Percentiles rank a stretch among this genome's conserved stretches.
Conservation (phyloP, 2,888 invertebrate species). For the Yponomeuta cagnagella region DNA sequence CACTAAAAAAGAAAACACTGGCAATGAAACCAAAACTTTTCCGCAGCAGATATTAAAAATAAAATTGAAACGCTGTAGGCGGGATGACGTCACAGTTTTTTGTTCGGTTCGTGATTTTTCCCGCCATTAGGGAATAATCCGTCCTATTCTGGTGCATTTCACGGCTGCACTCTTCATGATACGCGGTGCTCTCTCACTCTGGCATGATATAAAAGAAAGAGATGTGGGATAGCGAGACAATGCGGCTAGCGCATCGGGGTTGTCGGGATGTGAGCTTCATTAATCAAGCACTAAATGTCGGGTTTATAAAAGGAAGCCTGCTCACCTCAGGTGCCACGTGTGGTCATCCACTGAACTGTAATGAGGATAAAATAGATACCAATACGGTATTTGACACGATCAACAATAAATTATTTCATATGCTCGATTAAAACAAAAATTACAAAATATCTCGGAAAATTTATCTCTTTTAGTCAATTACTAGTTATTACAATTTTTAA, state of each 20-base stretch:
- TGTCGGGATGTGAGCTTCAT: neutral
- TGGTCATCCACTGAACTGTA: neutral
- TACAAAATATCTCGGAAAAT: too few species aligned
- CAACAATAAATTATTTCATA: too few species aligned
- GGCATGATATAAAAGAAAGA: neutral
- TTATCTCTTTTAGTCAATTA: too few species aligned
- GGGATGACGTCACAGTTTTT: conserved; percentile 6
- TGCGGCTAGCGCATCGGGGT: neutral
- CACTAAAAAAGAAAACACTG: neutral
- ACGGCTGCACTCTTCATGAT: neutral
- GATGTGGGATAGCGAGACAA: neutral
- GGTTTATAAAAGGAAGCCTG: neutral
- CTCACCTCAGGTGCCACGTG: neutral
- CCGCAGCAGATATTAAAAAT: neutral
- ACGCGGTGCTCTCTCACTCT: neutral
- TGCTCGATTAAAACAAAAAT: too few species aligned
- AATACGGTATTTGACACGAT: too few species aligned
- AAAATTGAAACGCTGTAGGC: neutral
- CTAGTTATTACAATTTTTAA: too few species aligned
- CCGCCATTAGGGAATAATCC: conserved; percentile 48
- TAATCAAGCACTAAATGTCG: conserved; percentile 6
- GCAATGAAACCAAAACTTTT: neutral
- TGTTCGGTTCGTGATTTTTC: conserved; percentile 29
- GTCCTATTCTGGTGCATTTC: conserved; percentile 5
- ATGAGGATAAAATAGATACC: neutral